Evolutionary conservation across 2,888 invertebrate species (phyloP), one percentile per base, ranked within the genome.

Genomic region (Amitus sp.): DNA sequence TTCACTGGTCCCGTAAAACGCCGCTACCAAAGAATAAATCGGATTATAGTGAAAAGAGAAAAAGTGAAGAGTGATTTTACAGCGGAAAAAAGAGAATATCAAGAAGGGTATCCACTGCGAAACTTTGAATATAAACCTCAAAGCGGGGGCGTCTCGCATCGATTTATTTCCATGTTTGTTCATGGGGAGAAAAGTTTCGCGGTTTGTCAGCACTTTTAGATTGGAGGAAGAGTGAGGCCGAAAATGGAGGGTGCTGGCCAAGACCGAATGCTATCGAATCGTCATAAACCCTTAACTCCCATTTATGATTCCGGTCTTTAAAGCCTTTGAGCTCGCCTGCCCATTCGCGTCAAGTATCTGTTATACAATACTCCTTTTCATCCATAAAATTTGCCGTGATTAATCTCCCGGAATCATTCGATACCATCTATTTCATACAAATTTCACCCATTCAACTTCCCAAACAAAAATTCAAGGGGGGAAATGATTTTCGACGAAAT

Each of bases 161-260:
- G 79, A 80, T 80, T 80, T 80, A 80, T 80, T 79, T 74, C 71
- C 77, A 75, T 80, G 80, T 81, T 81, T 80, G 80, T 79, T 80
- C 79, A 70, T 74, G 71, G 73, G 74, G 73, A 69, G 67, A 67
- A 37, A 81, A 79, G 76, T 81, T 81, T 80, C 74, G 80, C 74
- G 80, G 80, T 79, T 81, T 81, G 80, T 81, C 80, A 80, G 80
- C 80, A 78, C 76, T 81, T 80, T 80, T 77, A 78, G 78, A 78
- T 79, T 78, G 79, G 74, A 74, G 75, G 15, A 19, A 19, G 46
- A 33, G 33, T 33, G 56, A 58, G 23, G 48, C 40, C 28, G 43
- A 30, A 51, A 49, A 51, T 53, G 48, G 43, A 50, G 51, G 55
- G 51, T 12, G 30, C 37, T 20, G 28, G 30, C 2, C 4, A 30